Evolutionary conservation across 2,888 invertebrate genomes (phyloP).

Genomic region (Ophioninae sp.): DNA sequence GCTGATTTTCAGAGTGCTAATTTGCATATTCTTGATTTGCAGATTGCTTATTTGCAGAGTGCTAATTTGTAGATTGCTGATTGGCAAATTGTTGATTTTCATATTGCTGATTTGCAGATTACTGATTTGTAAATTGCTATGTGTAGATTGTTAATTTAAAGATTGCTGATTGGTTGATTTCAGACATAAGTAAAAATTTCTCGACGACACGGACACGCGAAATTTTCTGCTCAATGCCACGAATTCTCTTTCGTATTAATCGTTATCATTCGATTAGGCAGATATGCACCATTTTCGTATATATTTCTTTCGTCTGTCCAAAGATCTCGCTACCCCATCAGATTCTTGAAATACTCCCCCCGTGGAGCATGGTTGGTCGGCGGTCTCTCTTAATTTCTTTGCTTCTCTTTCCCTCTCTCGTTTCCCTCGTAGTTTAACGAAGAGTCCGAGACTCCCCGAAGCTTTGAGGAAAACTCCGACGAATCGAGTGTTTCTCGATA

Average conservation of each 20-base stretch:
- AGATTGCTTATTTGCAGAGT: no score
- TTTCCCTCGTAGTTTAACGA: conserved; percentile 18
- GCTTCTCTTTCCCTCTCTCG: conserved; percentile 23
- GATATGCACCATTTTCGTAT: background rate
- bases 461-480: conserved; percentile 67
- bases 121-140: no score
- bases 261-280: background rate
- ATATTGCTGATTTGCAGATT: no score
- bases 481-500: conserved; percentile 66
- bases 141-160: no score
- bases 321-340: conserved; percentile 22
- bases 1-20: no score
- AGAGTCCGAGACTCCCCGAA: conserved; percentile 24
- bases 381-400: conserved; percentile 10
- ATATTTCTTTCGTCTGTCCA: background rate
- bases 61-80: no score
- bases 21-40: no score
- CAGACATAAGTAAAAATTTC: background rate
- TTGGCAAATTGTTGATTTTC: no score
- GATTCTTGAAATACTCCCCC: conserved; percentile 51
- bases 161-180: no score
- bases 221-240: background rate
- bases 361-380: background rate
- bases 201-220: background rate
- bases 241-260: background rate